A percentile compares a stretch with the other conserved stretches of the same genome.
These are phyloP conservation scores for Passer domesticus DNA, from an alignment of 2,113 vertebrate species.

Conservation along the genomic window DNA sequence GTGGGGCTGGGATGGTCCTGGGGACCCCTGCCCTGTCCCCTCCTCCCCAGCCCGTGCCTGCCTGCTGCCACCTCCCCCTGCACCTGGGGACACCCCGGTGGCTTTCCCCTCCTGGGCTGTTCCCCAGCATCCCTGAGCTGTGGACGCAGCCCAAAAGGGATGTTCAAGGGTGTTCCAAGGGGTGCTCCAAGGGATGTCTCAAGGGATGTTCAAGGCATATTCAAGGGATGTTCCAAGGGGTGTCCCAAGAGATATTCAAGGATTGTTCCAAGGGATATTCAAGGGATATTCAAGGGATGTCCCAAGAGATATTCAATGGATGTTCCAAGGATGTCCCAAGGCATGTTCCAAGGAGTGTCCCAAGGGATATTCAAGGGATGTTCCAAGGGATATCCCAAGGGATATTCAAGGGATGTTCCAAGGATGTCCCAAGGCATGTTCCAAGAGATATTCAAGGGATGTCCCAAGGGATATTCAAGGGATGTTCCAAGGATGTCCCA, in stretches of 20 bases:
- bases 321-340: neutral
- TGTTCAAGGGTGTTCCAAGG: neutral
- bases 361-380: neutral
- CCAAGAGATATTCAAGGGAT: neutral
- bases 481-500: neutral
- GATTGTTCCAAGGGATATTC: neutral
- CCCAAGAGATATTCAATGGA: too few species aligned
- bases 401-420: too few species aligned
- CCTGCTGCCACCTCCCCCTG: rapidly evolving
- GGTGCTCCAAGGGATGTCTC: too few species aligned
- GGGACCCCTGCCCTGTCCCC: neutral
- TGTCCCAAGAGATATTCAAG: too few species aligned
- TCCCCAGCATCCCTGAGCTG: neutral
- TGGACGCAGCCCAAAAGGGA: rapidly evolving
- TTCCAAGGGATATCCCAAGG: too few species aligned
- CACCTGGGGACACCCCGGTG: neutral
- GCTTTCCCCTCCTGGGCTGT: neutral
- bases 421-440: too few species aligned
- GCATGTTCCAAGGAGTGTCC: neutral
- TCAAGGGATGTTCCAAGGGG: neutral
- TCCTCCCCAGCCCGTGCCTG: neutral
- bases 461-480: too few species aligned
- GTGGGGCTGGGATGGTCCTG: rapidly evolving
- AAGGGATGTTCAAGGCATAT: too few species aligned
- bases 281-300: rapidly evolving